A percentile compares a stretch with the other conserved stretches of the same genome.
Conservation (phyloP, 2,888 invertebrate genomes). For the Callyntrura guangdongensis region DNA sequence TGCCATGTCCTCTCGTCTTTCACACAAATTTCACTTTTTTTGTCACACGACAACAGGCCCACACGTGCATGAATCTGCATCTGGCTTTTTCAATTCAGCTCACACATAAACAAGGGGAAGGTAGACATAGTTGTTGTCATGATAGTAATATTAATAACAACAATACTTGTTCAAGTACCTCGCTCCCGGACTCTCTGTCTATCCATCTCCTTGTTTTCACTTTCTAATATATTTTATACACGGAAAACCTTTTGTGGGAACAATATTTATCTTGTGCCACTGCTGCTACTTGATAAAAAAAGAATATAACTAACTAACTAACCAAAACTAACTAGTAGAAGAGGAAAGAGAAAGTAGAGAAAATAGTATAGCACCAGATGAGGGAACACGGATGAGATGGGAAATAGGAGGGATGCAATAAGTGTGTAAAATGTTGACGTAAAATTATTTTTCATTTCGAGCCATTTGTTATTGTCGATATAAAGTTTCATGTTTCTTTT, state of each 20-base stretch:
- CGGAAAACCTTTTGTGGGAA: constrained; percentile 44
- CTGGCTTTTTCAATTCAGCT: constrained; percentile 31
- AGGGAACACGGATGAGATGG: neutral
- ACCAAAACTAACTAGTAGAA: neutral
- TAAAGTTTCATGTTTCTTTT: constrained; percentile 80
- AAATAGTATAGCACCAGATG: neutral
- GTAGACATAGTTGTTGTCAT: constrained; percentile 27
- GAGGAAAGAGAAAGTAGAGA: neutral
- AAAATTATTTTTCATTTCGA: constrained; percentile 80
- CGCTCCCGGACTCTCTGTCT: neutral
- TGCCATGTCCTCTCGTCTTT: constrained; percentile 22
- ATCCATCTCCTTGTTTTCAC: neutral
- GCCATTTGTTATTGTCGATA: constrained; percentile 81
- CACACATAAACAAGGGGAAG: constrained; percentile 17
- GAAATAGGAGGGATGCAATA: constrained; percentile 47
- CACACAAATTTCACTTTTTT: constrained; percentile 60
- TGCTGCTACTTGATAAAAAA: constrained; percentile 26
- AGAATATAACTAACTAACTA: constrained; percentile 37
- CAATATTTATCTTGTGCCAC: constrained; percentile 31
- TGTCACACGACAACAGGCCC: constrained; percentile 55
- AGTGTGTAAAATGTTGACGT: constrained; percentile 79
- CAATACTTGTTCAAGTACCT: constrained; percentile 16
- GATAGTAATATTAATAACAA: constrained; percentile 48
- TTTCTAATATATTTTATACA: constrained; percentile 37
- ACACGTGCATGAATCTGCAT: constrained; percentile 52